phyloP scores from a whole-genome alignment of 2,113 vertebrate genomes.

The Mola mola region DNA sequence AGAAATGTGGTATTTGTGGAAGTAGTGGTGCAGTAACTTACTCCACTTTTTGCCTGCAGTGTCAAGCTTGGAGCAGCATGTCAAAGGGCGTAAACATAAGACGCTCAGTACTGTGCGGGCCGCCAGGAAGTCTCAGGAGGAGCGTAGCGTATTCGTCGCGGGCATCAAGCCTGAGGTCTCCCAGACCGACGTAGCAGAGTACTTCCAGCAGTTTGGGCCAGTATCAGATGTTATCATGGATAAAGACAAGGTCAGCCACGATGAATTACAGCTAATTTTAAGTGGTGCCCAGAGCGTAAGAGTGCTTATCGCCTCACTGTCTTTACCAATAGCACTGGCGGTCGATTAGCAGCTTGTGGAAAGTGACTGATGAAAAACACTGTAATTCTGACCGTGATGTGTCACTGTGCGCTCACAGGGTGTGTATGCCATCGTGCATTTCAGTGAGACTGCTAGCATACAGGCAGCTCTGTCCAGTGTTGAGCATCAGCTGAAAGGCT shows the following conservation, averaged over 20 bases:
- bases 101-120: conserved; percentile 81
- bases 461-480: conserved; percentile 76
- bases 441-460: conserved; percentile 70
- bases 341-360: not conserved
- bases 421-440: conserved; percentile 90
- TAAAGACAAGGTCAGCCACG: conserved; percentile 88
- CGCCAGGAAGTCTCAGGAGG: conserved; percentile 83
- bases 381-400: conserved; percentile 6
- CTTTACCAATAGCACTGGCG: no score
- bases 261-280: no score
- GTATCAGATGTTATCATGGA: conserved; percentile 89
- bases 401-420: conserved; percentile 75
- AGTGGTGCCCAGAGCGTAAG: no score
- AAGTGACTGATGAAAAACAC: not conserved
- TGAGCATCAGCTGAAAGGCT: conserved; percentile 81
- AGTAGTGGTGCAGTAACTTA: no score
- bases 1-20: no score
- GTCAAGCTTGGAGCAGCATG: conserved; percentile 85
- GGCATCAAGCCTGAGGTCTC: conserved; percentile 84
- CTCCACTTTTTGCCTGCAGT: conserved; percentile 76
- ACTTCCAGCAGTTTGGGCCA: conserved; percentile 86
- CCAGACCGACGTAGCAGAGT: conserved; percentile 78
- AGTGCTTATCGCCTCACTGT: no score
- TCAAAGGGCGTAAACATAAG: conserved; percentile 87
- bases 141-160: conserved; percentile 90